Conservation (phyloP, 2,113 vertebrate species). For the Seriola dumerili region DNA sequence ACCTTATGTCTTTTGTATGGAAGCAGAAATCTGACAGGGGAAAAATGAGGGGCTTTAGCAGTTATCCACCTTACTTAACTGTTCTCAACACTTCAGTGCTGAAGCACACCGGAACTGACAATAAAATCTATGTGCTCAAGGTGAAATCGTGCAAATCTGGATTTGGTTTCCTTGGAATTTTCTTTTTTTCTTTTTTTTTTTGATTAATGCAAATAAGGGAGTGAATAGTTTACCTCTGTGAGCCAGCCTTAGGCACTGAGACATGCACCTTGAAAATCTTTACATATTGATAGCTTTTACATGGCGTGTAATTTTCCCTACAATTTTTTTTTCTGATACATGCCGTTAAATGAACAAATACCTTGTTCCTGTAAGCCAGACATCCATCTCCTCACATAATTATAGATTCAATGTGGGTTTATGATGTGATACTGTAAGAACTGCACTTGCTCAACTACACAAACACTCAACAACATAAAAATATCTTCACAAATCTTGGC, state of each 20-base stretch:
- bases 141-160: conserved; percentile 64
- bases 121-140: conserved; percentile 55
- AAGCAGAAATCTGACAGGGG: conserved; percentile 52
- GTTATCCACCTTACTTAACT: conserved; percentile 65
- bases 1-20: conserved; percentile 49
- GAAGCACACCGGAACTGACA: conserved; percentile 51
- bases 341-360: conserved; percentile 30
- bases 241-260: conserved; percentile 18
- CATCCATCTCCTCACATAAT: conserved; percentile 22
- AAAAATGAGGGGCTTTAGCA: conserved; percentile 60
- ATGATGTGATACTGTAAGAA: conserved; percentile 1
- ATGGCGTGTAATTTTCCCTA: conserved; percentile 16
- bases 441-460: conserved; percentile 8
- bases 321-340: neutral
- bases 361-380: neutral
- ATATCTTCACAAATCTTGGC: conserved; percentile 51
- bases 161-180: conserved; percentile 33
- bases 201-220: conserved; percentile 54
- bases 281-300: conserved; percentile 48
- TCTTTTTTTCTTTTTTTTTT: conserved; percentile 37
- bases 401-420: conserved; percentile 16
- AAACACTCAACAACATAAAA: conserved; percentile 16
- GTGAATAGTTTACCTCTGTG: conserved; percentile 47
- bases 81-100: conserved; percentile 58
- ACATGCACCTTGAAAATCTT: conserved; percentile 35